A percentile compares a stretch with the other conserved stretches of the same genome.
Evolutionary conservation across 2,888 invertebrate genomes (phyloP).

Genomic region (Adela reaumurella): DNA sequence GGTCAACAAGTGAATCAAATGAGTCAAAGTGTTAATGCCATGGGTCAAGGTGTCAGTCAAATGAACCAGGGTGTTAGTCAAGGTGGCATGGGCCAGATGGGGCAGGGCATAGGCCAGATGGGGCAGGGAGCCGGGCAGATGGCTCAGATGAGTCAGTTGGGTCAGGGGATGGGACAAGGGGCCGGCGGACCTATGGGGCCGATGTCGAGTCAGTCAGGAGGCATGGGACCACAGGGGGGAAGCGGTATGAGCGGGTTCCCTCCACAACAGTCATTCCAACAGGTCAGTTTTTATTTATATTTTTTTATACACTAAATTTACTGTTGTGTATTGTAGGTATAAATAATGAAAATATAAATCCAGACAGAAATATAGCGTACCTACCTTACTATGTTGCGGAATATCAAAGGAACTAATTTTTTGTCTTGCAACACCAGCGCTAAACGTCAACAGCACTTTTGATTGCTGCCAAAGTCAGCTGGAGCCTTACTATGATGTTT

Average conservation of each 20-base stretch:
- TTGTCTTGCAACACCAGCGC: too few species aligned
- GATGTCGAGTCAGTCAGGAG: slow-evolving; percentile 47
- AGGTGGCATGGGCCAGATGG: slow-evolving; percentile 41
- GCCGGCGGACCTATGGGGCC: slow-evolving; percentile 35
- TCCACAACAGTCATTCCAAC: slow-evolving; percentile 52
- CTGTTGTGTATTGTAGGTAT: too few species aligned
- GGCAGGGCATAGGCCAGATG: slow-evolving; percentile 45
- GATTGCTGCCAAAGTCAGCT: too few species aligned
- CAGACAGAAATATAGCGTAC: too few species aligned
- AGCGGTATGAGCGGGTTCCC: slow-evolving; percentile 50
- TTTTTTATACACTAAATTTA: neutral
- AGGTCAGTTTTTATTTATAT: slow-evolving; percentile 21
- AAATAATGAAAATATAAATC: too few species aligned
- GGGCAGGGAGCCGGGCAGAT: slow-evolving; percentile 53
- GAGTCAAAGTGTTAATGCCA: slow-evolving; percentile 30
- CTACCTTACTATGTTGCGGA: too few species aligned
- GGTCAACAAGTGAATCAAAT: slow-evolving; percentile 32
- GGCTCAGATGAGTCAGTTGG: slow-evolving; percentile 45
- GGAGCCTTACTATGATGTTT: too few species aligned
- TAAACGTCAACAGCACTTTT: too few species aligned
- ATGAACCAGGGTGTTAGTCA: slow-evolving; percentile 50
- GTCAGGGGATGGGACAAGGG: slow-evolving; percentile 17
- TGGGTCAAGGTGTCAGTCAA: slow-evolving; percentile 44
- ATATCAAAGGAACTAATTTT: too few species aligned
- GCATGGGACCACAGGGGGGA: slow-evolving; percentile 48